phyloP scores from a whole-genome alignment of 2,113 vertebrate genomes.

The Silurus meridionalis region DNA sequence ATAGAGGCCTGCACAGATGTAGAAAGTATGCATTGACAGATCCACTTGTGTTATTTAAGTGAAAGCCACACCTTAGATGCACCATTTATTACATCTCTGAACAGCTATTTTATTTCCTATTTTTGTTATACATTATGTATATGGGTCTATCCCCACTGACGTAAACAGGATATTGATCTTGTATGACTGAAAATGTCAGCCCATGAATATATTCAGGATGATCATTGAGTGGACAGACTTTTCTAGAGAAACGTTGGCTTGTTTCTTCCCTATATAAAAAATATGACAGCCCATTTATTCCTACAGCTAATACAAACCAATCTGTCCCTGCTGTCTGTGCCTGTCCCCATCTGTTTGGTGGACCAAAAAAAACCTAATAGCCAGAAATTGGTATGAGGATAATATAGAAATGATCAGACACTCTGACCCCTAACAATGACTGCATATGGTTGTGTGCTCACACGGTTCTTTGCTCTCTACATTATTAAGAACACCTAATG shows the following conservation, averaged over 20 bases:
- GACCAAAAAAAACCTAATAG: background rate
- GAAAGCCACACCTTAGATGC: background rate
- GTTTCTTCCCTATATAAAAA: background rate
- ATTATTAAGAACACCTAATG: background rate
- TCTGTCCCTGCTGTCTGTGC: slow-evolving; percentile 1
- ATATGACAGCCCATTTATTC: background rate
- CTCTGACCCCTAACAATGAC: background rate
- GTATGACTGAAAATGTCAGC: background rate
- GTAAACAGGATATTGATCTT: background rate
- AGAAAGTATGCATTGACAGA: background rate
- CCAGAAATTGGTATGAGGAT: background rate
- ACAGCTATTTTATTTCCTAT: background rate
- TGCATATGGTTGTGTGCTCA: background rate
- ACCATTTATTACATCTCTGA: background rate
- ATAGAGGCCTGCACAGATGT: background rate
- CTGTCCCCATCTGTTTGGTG: background rate
- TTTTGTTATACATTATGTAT: background rate
- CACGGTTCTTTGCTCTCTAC: background rate
- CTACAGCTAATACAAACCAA: slow-evolving; percentile 3
- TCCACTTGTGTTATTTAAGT: background rate
- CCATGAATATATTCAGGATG: background rate
- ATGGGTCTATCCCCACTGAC: background rate
- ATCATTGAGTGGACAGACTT: background rate
- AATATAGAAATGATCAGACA: slow-evolving; percentile 2
- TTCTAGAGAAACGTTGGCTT: background rate